Evolutionary conservation across 2,797 vertebrate genomes (phyloP).

Genomic region (Psittacula derbiana): DNA sequence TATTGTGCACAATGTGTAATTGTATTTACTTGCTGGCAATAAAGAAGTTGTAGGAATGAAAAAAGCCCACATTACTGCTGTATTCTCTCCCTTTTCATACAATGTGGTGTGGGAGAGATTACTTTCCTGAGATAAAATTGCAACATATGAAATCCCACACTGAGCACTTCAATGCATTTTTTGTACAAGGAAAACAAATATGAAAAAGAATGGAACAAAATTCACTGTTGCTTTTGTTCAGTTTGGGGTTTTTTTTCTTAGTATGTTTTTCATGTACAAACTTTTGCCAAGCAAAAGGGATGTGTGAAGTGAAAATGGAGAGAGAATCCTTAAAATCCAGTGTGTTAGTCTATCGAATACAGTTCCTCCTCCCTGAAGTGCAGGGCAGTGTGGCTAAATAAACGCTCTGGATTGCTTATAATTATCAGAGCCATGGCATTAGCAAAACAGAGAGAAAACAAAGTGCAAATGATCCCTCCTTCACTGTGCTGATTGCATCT

Average conservation of each 20-base stretch:
- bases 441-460: not conserved
- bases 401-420: not conserved
- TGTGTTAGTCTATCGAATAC: not conserved
- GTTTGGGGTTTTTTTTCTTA: not conserved
- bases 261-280: not conserved
- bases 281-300: not conserved
- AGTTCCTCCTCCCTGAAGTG: not conserved
- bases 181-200: conserved; percentile 6
- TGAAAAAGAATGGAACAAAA: not conserved
- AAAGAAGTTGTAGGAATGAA: not conserved
- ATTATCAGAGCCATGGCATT: not conserved
- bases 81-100: not conserved
- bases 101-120: not conserved
- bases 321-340: not conserved
- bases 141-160: not conserved
- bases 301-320: not conserved
- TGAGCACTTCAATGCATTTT: not conserved
- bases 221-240: not conserved
- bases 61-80: not conserved
- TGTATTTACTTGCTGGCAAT: not conserved
- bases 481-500: not conserved
- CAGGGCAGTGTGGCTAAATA: not conserved
- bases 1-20: not conserved
- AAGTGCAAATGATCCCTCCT: not conserved
- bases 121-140: not conserved